Base-by-base conservation (phyloP, 1,140 invertebrate species). In the Calosoma granatense region DNA sequence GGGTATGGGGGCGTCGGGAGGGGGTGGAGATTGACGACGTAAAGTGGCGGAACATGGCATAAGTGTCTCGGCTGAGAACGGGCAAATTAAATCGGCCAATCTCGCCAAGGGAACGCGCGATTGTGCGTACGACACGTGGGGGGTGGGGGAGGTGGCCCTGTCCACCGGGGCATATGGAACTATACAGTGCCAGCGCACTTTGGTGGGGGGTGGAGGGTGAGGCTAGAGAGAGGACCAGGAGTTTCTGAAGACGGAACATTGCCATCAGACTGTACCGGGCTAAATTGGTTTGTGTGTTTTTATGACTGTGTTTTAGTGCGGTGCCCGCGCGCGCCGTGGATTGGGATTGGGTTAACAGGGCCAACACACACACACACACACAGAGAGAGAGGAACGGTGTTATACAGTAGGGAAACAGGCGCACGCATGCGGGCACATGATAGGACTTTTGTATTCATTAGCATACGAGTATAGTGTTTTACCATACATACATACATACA, bases 201-300 rank as follows among this genome's bases (percentile, higher is more conserved):
- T n/a, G n/a, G n/a, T n/a, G n/a, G n/a, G n/a, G n/a, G 4, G 60
- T 20, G 11, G 51, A 30, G 54, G 58, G 26, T 22, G 60, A 19
- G 36, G 57, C 19, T 56, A 55, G 52, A 47, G 59, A 41, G 51
- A 22, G 41, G 39, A 41, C 52, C 30, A 56, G 56, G 56, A 58
- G 62, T 57, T n/a, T n/a, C n/a, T n/a, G n/a, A n/a, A n/a, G 57
- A 54, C 19, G 21, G 36, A 47, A 36, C 39, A 15, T 47, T 47
- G 41, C 41, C 41, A 47, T 47, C 41, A 47, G 41, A 47, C 41
- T n/a, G 11, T 55, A 19, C 19, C 54, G 57, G 60, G 63, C 65
- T 69, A 69, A 69, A 69, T 69, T 69, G 67, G 67, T 69, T 69
- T 69, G 67, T 68, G 67, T 69, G 67, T 69, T 69, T 69, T 69